Conservation (phyloP, 2,888 invertebrate species). For the Melieria omissa region DNA sequence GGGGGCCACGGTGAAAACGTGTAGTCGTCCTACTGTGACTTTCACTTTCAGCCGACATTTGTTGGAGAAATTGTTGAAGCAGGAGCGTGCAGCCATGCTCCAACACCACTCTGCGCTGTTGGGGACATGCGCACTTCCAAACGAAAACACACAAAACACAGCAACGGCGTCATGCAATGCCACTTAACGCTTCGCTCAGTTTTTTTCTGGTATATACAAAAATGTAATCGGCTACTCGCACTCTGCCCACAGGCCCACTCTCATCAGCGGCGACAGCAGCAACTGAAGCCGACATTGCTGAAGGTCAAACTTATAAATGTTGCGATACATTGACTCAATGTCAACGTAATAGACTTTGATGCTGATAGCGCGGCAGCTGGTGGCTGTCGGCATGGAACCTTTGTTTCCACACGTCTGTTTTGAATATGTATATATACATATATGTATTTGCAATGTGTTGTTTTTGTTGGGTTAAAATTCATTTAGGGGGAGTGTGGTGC, state of each 20-base stretch:
- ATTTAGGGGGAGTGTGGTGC: too few relatives aligned
- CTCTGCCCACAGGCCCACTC: not conserved
- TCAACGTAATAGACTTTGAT: too few relatives aligned
- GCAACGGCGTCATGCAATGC: not conserved
- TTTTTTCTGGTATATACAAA: slow-evolving; percentile 14
- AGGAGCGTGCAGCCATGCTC: not conserved
- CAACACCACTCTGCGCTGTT: not conserved
- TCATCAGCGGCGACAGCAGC: not conserved
- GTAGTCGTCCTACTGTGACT: too few relatives aligned
- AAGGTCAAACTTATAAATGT: slow-evolving; percentile 44
- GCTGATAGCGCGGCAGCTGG: too few relatives aligned
- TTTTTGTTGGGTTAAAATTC: not conserved
- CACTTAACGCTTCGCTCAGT: slow-evolving; percentile 11
- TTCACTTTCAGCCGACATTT: too few relatives aligned
- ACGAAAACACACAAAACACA: not conserved
- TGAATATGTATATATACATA: too few relatives aligned
- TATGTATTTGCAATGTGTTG: not conserved
- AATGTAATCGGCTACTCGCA: not conserved
- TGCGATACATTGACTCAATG: slow-evolving; percentile 32
- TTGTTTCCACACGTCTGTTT: too few relatives aligned
- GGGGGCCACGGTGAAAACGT: too few relatives aligned
- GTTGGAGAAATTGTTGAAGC: not conserved
- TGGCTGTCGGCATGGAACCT: too few relatives aligned
- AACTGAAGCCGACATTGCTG: slow-evolving; percentile 40
- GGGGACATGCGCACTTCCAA: not conserved